These are phyloP conservation scores for Trichogramma pretiosum DNA, from an alignment of 1,140 invertebrate species.

Conservation along the genomic window DNA sequence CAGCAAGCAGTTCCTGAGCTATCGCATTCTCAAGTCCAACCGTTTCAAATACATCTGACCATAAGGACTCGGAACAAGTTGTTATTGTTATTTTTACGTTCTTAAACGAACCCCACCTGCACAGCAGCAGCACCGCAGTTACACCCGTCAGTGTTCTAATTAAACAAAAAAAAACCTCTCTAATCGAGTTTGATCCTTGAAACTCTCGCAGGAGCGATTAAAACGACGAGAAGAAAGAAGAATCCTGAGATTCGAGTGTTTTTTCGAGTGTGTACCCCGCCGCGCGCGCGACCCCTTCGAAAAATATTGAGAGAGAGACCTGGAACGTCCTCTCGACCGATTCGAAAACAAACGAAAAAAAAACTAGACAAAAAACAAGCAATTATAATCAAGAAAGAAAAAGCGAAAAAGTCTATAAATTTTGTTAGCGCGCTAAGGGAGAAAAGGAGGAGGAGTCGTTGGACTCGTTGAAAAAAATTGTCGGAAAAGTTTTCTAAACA, in stretches of 20 bases:
- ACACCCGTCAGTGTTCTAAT: too few species aligned
- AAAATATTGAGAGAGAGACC: too few species aligned
- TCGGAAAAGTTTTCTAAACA: slow-evolving; percentile 14
- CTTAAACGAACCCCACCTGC: too few species aligned
- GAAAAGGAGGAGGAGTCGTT: neutral
- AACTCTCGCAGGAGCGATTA: too few species aligned
- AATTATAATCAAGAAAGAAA: neutral
- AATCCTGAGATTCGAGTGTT: too few species aligned
- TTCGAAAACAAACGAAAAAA: neutral
- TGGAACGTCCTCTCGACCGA: slow-evolving; percentile 33
- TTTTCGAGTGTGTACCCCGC: slow-evolving; percentile 16
- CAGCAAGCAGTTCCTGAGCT: slow-evolving; percentile 46
- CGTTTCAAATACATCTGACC: slow-evolving; percentile 47
- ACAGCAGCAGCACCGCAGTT: too few species aligned
- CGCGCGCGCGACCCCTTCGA: neutral
- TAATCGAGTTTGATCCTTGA: too few species aligned
- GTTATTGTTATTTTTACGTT: slow-evolving; percentile 19
- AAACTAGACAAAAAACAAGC: neutral
- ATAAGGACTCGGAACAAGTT: slow-evolving; percentile 45
- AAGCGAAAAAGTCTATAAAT: too few species aligned
- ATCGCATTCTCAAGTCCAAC: slow-evolving; percentile 46
- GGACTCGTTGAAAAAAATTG: slow-evolving; percentile 10
- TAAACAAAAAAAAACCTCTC: too few species aligned
- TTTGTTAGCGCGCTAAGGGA: too few species aligned
- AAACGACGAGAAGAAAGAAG: too few species aligned